Conservation (phyloP, 2,113 vertebrate genomes). For the Scortum barcoo region DNA sequence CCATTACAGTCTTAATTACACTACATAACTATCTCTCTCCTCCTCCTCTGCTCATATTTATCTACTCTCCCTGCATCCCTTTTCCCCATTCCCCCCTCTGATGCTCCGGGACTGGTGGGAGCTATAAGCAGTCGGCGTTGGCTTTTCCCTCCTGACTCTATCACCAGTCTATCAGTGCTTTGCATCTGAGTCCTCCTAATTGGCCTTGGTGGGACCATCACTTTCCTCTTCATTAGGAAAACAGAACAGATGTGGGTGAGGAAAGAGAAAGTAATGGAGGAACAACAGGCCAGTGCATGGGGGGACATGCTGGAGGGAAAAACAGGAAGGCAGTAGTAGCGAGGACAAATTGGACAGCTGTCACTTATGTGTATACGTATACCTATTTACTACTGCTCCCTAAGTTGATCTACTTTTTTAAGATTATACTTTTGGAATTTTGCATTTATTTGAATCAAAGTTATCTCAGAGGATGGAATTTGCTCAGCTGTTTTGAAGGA, state of each 20-base stretch:
- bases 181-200: slow-evolving; percentile 56
- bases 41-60: slow-evolving; percentile 36
- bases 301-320: not conserved
- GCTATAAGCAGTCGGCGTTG: not conserved
- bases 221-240: slow-evolving; percentile 51
- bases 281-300: slow-evolving; percentile 28
- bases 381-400: too few relatives aligned
- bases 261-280: slow-evolving; percentile 19
- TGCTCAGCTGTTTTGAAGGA: not conserved
- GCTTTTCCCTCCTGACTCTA: slow-evolving; percentile 41
- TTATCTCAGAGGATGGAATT: too few relatives aligned
- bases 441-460: too few relatives aligned
- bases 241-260: slow-evolving; percentile 56
- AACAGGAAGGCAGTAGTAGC: too few relatives aligned
- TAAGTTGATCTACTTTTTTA: too few relatives aligned
- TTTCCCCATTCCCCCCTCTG: slow-evolving; percentile 5
- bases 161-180: slow-evolving; percentile 40
- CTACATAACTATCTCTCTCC: slow-evolving; percentile 29
- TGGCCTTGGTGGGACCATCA: slow-evolving; percentile 61
- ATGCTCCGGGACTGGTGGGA: slow-evolving; percentile 29
- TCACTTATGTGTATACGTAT: too few relatives aligned
- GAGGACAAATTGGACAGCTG: too few relatives aligned
- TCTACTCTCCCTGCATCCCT: not conserved
- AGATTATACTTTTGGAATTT: too few relatives aligned
- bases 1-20: slow-evolving; percentile 84